A percentile compares a stretch with the other conserved stretches of the same genome.
Conservation (phyloP, 2,888 invertebrate genomes). For the Stenotaenia linearis region DNA sequence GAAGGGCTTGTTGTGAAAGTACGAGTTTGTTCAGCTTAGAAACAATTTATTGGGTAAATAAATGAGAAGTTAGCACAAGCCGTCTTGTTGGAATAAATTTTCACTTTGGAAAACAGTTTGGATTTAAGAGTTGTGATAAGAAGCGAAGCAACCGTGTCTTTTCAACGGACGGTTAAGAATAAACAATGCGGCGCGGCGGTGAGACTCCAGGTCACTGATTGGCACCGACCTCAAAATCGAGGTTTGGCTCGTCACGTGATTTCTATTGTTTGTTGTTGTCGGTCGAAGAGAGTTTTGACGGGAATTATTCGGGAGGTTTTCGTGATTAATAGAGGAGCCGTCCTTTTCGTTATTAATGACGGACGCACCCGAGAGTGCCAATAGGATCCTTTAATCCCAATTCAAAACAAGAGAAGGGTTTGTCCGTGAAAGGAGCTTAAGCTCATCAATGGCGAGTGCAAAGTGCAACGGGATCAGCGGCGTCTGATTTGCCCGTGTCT, state of each 20-base stretch:
- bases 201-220: background rate
- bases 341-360: background rate
- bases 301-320: conserved; percentile 19
- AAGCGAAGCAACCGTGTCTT: background rate
- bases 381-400: conserved; percentile 7
- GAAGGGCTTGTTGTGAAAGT: background rate
- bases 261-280: background rate
- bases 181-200: too few relatives aligned
- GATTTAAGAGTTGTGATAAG: conserved; percentile 7
- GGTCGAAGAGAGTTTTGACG: background rate
- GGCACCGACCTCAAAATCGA: background rate
- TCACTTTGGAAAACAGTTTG: background rate
- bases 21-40: conserved; percentile 8
- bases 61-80: conserved; percentile 1
- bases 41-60: conserved; percentile 24
- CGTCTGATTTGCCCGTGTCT: conserved; percentile 10
- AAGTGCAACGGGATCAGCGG: conserved; percentile 15
- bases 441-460: conserved; percentile 3
- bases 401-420: conserved; percentile 13
- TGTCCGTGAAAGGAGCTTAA: background rate
- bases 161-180: background rate
- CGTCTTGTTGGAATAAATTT: background rate
- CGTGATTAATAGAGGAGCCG: background rate
- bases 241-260: background rate
- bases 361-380: background rate